Evolutionary conservation across 2,113 vertebrate genomes (phyloP).

Genomic region (Tor tambroides): DNA sequence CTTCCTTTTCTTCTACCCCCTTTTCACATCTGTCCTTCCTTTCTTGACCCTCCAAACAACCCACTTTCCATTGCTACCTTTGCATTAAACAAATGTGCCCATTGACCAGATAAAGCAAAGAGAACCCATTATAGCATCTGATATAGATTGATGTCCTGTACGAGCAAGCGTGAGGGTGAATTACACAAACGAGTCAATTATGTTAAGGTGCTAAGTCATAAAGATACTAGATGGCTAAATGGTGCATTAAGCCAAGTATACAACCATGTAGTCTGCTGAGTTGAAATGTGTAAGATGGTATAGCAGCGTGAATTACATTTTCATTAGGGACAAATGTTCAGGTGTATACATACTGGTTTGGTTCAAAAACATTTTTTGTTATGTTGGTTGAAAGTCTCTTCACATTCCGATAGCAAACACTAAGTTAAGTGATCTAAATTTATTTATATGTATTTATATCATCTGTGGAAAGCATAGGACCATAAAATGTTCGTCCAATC

Average conservation of each 20-base stretch:
- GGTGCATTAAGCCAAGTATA: background rate
- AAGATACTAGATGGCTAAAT: background rate
- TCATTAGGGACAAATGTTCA: no score
- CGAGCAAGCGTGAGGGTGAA: background rate
- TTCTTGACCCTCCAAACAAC: background rate
- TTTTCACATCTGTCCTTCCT: slow-evolving; percentile 51
- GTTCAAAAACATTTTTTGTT: no score
- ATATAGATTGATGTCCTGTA: background rate
- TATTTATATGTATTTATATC: no score
- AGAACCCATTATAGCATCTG: background rate
- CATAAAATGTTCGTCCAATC: no score
- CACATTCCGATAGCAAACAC: no score
- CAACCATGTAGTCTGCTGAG: background rate
- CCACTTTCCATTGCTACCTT: slow-evolving; percentile 29
- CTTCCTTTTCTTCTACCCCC: slow-evolving; percentile 36
- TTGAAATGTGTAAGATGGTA: no score
- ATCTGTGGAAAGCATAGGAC: no score
- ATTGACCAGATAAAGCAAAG: background rate
- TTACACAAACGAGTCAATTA: background rate
- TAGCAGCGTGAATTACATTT: background rate
- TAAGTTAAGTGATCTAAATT: no score
- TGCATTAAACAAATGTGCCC: background rate
- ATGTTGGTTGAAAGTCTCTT: no score
- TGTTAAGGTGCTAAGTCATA: background rate
- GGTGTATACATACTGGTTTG: no score